phyloP scores from a whole-genome alignment of 2,797 vertebrate species.

The Ispidina lecontei region DNA sequence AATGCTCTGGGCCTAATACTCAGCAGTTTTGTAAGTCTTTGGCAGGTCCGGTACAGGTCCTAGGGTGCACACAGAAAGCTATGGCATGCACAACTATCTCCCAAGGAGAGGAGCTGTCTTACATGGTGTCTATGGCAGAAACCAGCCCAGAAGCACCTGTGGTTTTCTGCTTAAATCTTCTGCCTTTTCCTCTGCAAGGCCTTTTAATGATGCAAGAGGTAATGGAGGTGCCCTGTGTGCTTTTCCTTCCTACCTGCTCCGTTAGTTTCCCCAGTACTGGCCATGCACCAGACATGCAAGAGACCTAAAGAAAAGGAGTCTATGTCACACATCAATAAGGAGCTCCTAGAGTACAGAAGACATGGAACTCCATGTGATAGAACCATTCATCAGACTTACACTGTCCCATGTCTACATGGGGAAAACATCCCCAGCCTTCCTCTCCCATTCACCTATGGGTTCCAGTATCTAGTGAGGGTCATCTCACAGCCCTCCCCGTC shows the following conservation, averaged over 20 bases:
- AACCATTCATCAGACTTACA: not conserved
- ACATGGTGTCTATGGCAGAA: not conserved
- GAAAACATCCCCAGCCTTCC: not conserved
- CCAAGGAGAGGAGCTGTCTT: not conserved
- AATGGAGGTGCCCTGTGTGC: not conserved
- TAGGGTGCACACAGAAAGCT: not conserved
- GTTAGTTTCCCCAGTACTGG: not conserved
- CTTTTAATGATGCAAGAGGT: not conserved
- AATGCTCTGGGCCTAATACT: not conserved
- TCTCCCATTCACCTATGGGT: fast-evolving
- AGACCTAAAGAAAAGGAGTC: not conserved
- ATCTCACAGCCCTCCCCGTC: not conserved
- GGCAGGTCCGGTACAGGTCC: not conserved
- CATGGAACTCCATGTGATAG: not conserved
- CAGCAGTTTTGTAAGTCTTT: not conserved
- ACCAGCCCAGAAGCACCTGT: not conserved
- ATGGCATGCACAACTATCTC: not conserved
- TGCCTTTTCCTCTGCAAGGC: not conserved
- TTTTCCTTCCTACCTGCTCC: not conserved
- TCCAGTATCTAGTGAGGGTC: not conserved
- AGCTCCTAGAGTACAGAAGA: not conserved
- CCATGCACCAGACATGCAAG: not conserved
- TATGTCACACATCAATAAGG: not conserved
- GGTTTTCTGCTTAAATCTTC: not conserved
- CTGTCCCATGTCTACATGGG: fast-evolving